Evolutionary conservation across 2,888 invertebrate species (phyloP).

Genomic region (Micoletzkya japonica): DNA sequence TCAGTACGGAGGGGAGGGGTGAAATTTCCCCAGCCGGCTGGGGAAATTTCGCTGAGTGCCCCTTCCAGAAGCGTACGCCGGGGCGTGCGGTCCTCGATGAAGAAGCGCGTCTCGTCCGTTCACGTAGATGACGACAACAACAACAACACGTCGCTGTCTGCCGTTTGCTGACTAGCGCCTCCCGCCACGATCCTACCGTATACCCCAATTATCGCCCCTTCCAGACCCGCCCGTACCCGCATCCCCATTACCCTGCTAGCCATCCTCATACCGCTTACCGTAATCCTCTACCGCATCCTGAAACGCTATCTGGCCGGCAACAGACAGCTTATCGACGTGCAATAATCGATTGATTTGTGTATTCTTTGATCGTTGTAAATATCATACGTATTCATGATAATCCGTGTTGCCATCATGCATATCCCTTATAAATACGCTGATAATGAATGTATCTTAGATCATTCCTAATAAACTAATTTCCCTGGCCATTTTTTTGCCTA

Average conservation of each 20-base stretch:
- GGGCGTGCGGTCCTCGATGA: constrained; percentile 15
- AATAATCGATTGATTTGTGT: not conserved
- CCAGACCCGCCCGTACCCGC: not conserved
- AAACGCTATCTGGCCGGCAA: too few species aligned
- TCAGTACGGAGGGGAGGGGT: not conserved
- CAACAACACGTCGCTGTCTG: constrained; percentile 16
- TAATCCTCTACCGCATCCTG: constrained; percentile 29
- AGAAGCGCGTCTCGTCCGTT: not conserved
- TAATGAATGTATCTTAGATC: too few species aligned
- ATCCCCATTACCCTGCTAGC: constrained; percentile 2
- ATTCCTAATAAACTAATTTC: too few species aligned
- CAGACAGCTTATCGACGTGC: too few species aligned
- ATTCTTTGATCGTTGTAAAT: too few species aligned
- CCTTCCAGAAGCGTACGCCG: constrained; percentile 17
- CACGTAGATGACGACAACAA: constrained; percentile 17
- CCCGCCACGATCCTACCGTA: not conserved
- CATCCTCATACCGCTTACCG: constrained; percentile 9
- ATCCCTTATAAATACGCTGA: too few species aligned
- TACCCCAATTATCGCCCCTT: not conserved
- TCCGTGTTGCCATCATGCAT: too few species aligned
- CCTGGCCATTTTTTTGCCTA: too few species aligned
- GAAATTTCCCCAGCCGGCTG: not conserved
- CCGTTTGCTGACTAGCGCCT: constrained; percentile 27
- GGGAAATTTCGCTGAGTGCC: not conserved
- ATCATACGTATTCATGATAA: too few species aligned